phyloP scores from a whole-genome alignment of 2,113 vertebrate genomes.

The Brachyistius frenatus region DNA sequence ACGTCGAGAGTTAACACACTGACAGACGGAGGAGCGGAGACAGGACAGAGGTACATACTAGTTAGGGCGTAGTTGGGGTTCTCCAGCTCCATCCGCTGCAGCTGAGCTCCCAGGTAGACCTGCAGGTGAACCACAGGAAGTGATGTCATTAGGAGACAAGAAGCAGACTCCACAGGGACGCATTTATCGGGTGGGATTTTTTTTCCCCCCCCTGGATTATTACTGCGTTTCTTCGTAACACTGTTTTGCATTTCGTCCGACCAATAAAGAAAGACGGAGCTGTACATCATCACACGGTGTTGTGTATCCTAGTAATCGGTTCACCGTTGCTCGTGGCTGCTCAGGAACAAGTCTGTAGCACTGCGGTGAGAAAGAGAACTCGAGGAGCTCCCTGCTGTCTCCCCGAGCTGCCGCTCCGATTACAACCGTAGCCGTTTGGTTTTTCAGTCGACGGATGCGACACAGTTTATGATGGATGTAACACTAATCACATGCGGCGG shows the following conservation, averaged over 20 bases:
- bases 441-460: constrained; percentile 3
- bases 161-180: neutral
- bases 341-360: neutral
- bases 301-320: too few species aligned
- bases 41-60: constrained; percentile 84
- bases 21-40: neutral
- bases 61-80: constrained; percentile 98
- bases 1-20: neutral
- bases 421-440: neutral
- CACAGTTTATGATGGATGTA: neutral
- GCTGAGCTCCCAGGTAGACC: constrained; percentile 95
- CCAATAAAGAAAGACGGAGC: constrained; percentile 6
- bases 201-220: too few species aligned
- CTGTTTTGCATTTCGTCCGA: constrained; percentile 9
- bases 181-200: neutral
- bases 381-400: neutral
- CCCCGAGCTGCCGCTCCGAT: neutral
- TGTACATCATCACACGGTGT: neutral
- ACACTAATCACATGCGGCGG: neutral
- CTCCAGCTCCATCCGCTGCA: constrained; percentile 97
- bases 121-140: constrained; percentile 51
- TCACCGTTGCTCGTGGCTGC: neutral
- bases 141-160: constrained; percentile 12
- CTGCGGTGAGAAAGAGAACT: too few species aligned
- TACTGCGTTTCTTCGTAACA: too few species aligned